Base-by-base conservation (phyloP, 2,888 invertebrate species). In the Dendrolimus houi region DNA sequence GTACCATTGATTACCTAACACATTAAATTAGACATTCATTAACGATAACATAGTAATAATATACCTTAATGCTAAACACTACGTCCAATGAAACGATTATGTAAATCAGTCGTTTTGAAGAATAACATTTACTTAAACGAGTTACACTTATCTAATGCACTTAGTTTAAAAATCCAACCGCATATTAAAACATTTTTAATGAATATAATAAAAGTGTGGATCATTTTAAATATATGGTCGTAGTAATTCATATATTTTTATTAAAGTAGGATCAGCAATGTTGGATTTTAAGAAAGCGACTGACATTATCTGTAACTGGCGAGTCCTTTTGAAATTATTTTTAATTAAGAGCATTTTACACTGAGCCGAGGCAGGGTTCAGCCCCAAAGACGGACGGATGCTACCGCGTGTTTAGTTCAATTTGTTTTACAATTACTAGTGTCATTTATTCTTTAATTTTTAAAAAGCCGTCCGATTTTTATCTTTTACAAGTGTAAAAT, bases 41-140 rank as follows among this genome's bases (percentile, higher is more conserved):
- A 68, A 74, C 61, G 67, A 66, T 74, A 78, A 71, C 72, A 74
- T 74, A 47, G 71, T 72, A 71, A 73, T n/a, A 76, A 73, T 74
- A 72, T 68, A 60, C 66, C 74, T 77, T 80, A 78, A 56, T 64
- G 55, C 72, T 81, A 77, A 69, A 62, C 55, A 66, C 72, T 78
- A 78, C 69, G 57, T 70, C 71, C 66, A 77, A 77, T 76, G 74
- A 82, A 81, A 81, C 71, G 75, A 78, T 83, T 77, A 74, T 82
- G 78, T 83, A 83, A 83, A 83, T 85, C 85, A 85, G 84, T 85
- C 84, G 69, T 83, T 83, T 29, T 80, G 77, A 83, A 81, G 70
- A 77, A 77, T 79, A 81, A 77, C 66, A 70, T 74, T 72, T 75
- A 74, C 69, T 74, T 77, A 72, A 66, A 59, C 8, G 1, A 13